A percentile compares a stretch with the other conserved stretches of the same genome.
Conservation (phyloP, 2,888 invertebrate genomes). For the Ormyrus labotus region DNA sequence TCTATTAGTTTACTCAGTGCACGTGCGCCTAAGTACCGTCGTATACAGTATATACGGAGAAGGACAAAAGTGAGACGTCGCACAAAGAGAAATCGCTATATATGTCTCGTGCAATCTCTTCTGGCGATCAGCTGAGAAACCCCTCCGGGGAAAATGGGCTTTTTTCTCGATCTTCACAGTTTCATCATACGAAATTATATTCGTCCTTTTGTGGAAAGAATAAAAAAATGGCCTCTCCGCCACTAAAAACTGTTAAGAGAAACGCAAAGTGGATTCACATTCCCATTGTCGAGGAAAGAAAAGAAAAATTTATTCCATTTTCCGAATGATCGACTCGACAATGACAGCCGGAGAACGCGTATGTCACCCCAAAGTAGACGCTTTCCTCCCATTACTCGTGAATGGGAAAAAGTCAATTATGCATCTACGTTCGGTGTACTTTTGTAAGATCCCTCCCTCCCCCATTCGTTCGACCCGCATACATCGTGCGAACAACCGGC, state of each 20-base stretch:
- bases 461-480: conserved; percentile 36
- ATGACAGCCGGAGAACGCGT: neutral
- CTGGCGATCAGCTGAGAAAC: conserved; percentile 14
- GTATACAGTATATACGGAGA: too few relatives aligned
- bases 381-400: conserved; percentile 2
- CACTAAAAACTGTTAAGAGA: too few relatives aligned
- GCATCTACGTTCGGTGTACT: conserved; percentile 15
- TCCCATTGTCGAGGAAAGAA: too few relatives aligned
- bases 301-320: neutral
- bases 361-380: neutral
- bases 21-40: too few relatives aligned
- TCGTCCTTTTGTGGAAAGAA: too few relatives aligned
- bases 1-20: too few relatives aligned
- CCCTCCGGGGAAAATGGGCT: conserved; percentile 2
- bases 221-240: too few relatives aligned
- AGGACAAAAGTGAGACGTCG: neutral
- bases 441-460: neutral
- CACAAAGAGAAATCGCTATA: conserved; percentile 6
- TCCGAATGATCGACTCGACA: neutral
- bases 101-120: conserved; percentile 7
- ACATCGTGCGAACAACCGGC: conserved; percentile 45
- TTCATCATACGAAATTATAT: too few relatives aligned
- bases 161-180: neutral
- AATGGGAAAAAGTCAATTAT: conserved; percentile 45
- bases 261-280: too few relatives aligned